A percentile compares a stretch with the other conserved stretches of the same genome.
These are phyloP conservation scores for Tipula unca DNA, from an alignment of 2,888 invertebrate species.

Conservation along the genomic window DNA sequence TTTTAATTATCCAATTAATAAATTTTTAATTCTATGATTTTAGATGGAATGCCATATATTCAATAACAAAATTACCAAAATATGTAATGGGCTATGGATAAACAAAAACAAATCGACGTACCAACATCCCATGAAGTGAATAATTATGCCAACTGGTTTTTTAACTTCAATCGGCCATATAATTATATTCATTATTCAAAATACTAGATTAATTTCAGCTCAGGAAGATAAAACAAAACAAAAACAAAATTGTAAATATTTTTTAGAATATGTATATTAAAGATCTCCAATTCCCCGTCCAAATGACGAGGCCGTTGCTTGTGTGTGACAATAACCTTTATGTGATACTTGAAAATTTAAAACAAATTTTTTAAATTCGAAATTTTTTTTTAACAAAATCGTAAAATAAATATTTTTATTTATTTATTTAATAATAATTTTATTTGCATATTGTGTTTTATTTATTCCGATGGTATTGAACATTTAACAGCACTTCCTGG, in stretches of 20 bases:
- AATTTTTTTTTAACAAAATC: background rate
- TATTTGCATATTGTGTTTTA: background rate
- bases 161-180: background rate
- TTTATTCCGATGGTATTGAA: background rate
- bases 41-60: constrained; percentile 78
- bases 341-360: background rate
- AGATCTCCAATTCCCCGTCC: background rate
- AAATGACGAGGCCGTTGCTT: background rate
- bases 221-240: background rate
- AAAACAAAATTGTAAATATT: background rate
- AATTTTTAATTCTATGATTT: background rate
- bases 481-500: too few relatives aligned
- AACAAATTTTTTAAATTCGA: background rate
- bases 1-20: background rate
- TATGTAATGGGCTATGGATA: constrained; percentile 77
- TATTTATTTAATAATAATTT: background rate
- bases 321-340: background rate
- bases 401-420: background rate
- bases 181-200: background rate
- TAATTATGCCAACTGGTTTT: background rate
- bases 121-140: background rate
- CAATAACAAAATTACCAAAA: constrained; percentile 79
- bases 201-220: background rate
- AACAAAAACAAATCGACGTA: constrained; percentile 27
- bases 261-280: background rate